phyloP scores from a whole-genome alignment of 2,113 vertebrate genomes.

The Micronycteris hirsuta region DNA sequence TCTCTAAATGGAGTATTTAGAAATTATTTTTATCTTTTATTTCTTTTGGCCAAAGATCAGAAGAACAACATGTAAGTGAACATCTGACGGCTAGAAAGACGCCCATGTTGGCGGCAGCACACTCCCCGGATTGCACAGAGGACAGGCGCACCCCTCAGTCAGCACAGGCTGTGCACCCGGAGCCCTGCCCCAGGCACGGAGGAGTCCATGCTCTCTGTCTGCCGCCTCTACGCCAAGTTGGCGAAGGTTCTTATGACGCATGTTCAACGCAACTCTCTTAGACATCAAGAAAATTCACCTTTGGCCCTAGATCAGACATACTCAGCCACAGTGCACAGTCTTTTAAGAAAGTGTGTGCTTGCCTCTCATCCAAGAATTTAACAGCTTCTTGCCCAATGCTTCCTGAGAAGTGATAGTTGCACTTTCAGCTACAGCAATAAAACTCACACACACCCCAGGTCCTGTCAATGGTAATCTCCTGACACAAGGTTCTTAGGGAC shows the following conservation, averaged over 20 bases:
- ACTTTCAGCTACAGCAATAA: conserved; percentile 12
- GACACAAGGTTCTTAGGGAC: background rate
- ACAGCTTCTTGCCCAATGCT: background rate
- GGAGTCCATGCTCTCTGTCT: background rate
- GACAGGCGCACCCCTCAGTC: background rate
- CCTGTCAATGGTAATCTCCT: background rate
- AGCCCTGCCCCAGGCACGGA: background rate
- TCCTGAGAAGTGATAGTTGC: background rate
- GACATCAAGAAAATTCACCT: conserved; percentile 51
- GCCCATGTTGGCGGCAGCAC: background rate
- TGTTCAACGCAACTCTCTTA: background rate
- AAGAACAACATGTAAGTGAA: background rate
- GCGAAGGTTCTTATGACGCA: background rate
- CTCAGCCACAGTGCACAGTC: background rate
- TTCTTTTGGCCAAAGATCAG: background rate
- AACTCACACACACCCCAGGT: background rate
- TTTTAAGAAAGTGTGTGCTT: background rate
- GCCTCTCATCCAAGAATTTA: conserved; percentile 5
- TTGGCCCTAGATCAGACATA: conserved; percentile 36
- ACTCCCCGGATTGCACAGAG: background rate
- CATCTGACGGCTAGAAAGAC: background rate
- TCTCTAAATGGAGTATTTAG: background rate
- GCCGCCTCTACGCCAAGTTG: conserved; percentile 1
- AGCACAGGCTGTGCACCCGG: background rate
- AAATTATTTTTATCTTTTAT: background rate